These are phyloP conservation scores for Chaetodon trifasciatus DNA, from an alignment of 2,797 vertebrate species.

Conservation along the genomic window DNA sequence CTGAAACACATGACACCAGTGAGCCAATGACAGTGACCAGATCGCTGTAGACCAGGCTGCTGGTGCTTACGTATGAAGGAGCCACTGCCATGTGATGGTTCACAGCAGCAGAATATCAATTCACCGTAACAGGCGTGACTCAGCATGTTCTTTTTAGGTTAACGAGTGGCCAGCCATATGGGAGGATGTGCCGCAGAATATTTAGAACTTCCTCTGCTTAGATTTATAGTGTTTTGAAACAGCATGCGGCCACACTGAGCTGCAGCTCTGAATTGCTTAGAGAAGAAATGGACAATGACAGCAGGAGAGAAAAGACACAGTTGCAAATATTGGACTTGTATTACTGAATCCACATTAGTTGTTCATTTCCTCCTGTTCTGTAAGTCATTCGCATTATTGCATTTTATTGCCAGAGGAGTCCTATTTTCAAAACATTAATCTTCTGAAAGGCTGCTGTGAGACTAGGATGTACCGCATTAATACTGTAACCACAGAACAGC, in stretches of 20 bases:
- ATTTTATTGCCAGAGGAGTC: constrained; percentile 3
- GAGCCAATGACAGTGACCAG: constrained; percentile 1
- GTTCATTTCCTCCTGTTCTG: constrained; percentile 16
- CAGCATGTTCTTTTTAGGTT: constrained; percentile 10
- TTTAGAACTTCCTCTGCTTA: constrained; percentile 1
- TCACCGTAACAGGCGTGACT: constrained; percentile 31
- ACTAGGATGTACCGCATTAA: neutral
- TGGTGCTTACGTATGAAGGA: neutral
- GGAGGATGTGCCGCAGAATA: constrained; percentile 3
- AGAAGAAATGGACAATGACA: neutral
- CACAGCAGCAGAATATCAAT: constrained; percentile 29
- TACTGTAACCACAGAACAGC: constrained; percentile 10
- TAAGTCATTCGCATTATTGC: constrained; percentile 22
- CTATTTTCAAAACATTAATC: constrained; percentile 4
- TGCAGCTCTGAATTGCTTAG: neutral
- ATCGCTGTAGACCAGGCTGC: neutral
- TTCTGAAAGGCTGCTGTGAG: neutral
- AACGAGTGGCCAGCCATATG: neutral
- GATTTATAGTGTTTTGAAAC: constrained; percentile 15
- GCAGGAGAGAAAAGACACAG: neutral
- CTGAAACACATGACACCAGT: neutral
- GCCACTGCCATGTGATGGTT: constrained; percentile 16
- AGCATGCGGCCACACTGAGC: constrained; percentile 5
- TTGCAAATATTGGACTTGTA: neutral
- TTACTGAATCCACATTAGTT: constrained; percentile 8